Evolutionary conservation across 2,888 invertebrate species (phyloP).

Genomic region (Eupithecia tripunctaria): DNA sequence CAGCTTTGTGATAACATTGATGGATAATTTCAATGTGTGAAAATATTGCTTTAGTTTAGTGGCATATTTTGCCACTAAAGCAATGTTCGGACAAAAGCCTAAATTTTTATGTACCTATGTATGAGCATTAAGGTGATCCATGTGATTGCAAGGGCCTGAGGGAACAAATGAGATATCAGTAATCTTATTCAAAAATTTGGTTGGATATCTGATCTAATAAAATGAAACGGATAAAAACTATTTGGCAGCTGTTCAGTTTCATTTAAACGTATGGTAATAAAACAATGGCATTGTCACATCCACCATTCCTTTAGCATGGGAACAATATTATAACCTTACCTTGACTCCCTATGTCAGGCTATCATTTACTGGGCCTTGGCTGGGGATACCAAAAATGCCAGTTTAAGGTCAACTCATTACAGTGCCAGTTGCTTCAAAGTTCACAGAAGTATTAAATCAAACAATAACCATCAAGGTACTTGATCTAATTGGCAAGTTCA

Average conservation of each 20-base stretch:
- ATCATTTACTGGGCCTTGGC: not conserved
- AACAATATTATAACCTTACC: not conserved
- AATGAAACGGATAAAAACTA: not conserved
- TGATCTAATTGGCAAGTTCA: not conserved
- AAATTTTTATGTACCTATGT: not conserved
- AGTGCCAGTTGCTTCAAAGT: not conserved
- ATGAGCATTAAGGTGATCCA: not conserved
- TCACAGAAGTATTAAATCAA: not conserved
- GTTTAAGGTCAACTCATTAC: not conserved
- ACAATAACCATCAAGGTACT: not conserved
- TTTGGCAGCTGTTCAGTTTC: not conserved
- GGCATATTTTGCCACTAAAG: not conserved
- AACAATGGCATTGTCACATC: not conserved
- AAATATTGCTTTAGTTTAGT: conserved; percentile 19
- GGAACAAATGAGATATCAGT: not conserved
- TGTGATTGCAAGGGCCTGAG: not conserved
- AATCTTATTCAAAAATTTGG: not conserved
- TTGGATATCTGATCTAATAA: not conserved
- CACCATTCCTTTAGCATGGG: not conserved
- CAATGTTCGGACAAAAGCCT: not conserved
- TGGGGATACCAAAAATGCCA: not conserved
- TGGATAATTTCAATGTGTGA: conserved; percentile 37
- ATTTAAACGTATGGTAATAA: not conserved
- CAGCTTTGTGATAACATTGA: conserved; percentile 53
- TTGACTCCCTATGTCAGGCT: not conserved